Percentiles rank a stretch among this genome's conserved stretches.
Evolutionary conservation across 2,888 invertebrate species (phyloP).

Genomic region (Gastrophysa polygoni): DNA sequence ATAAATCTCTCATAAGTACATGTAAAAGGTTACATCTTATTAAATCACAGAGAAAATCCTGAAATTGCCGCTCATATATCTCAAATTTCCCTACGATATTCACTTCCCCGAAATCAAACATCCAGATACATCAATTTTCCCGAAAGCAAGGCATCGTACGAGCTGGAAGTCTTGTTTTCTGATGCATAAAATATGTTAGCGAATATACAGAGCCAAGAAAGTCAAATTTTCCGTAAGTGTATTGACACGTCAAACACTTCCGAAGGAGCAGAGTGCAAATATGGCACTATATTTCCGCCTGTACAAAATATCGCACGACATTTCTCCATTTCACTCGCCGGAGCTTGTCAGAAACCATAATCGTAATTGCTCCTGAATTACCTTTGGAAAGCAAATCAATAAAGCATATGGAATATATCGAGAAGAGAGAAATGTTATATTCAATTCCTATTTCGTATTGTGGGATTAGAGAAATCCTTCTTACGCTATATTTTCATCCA

Average conservation of each 20-base stretch:
- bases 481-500: too few species aligned
- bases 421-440: too few species aligned
- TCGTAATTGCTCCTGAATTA: too few species aligned
- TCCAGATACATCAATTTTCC: not conserved
- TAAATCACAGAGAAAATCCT: too few species aligned
- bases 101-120: not conserved
- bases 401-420: too few species aligned
- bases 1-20: too few species aligned
- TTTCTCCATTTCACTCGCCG: not conserved
- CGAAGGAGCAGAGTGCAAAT: conserved; percentile 79
- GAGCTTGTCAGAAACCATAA: not conserved
- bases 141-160: not conserved
- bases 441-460: too few species aligned
- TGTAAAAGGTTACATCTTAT: too few species aligned
- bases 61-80: not conserved
- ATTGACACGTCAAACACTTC: conserved; percentile 34
- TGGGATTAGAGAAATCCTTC: too few species aligned
- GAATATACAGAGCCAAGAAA: conserved; percentile 26
- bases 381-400: too few species aligned
- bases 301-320: not conserved
- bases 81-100: not conserved
- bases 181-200: conserved; percentile 16
- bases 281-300: conserved; percentile 69
- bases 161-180: not conserved
- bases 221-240: conserved; percentile 30